These are phyloP conservation scores for Corticium candelabrum DNA, from an alignment of 37 sponge, comb jelly and placozoan species.

Conservation along the genomic window DNA sequence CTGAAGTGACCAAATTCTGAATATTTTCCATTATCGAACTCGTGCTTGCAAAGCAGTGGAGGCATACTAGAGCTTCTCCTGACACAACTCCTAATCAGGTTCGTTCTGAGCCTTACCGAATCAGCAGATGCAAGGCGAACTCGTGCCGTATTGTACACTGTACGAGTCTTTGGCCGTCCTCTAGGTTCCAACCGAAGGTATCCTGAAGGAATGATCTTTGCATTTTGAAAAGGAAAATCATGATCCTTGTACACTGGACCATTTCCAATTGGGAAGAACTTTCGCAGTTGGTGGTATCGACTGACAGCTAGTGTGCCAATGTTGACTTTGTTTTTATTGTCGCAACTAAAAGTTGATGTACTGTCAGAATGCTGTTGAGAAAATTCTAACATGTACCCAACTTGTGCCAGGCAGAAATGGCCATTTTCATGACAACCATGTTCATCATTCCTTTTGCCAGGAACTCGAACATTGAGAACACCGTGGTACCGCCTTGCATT, in stretches of 20 bases:
- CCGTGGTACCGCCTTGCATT: slow-evolving; percentile 13
- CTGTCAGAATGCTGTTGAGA: background rate
- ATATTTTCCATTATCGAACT: too few relatives aligned
- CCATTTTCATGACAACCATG: too few relatives aligned
- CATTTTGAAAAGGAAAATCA: slow-evolving; percentile 14
- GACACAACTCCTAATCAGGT: too few relatives aligned
- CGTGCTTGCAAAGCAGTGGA: too few relatives aligned
- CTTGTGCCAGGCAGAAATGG: too few relatives aligned
- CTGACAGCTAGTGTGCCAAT: slow-evolving; percentile 20
- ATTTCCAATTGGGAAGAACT: slow-evolving; percentile 16
- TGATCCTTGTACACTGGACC: slow-evolving; percentile 17
- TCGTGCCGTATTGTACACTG: too few relatives aligned
- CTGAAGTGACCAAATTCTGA: too few relatives aligned
- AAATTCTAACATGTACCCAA: slow-evolving; percentile 5
- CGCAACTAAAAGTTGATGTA: slow-evolving; percentile 12
- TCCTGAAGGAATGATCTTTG: slow-evolving; percentile 21
- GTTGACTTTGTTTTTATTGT: slow-evolving; percentile 23
- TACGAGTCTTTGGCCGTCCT: too few relatives aligned
- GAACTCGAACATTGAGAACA: slow-evolving; percentile 6
- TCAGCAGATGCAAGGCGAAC: too few relatives aligned
- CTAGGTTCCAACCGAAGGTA: slow-evolving; percentile 14
- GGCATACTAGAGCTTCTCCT: too few relatives aligned
- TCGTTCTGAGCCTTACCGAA: too few relatives aligned
- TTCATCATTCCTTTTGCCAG: slow-evolving; percentile 16
- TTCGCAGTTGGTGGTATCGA: slow-evolving; percentile 16